phyloP scores from a whole-genome alignment of 2,797 vertebrate genomes.

The Lutjanus argentimaculatus region DNA sequence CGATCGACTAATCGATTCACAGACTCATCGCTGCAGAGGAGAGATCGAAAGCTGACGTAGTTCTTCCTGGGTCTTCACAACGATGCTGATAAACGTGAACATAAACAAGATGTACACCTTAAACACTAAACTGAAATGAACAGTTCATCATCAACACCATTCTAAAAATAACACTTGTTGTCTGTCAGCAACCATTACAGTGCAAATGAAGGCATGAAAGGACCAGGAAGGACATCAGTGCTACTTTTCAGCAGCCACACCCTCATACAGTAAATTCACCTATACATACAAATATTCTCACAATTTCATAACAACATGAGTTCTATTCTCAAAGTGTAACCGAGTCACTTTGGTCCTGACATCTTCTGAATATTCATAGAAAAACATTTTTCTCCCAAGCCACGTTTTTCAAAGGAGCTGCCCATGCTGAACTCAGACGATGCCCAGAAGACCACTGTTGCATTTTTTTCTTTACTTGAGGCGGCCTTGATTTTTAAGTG shows the following conservation, averaged over 20 bases:
- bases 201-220: not conserved
- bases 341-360: conserved; percentile 26
- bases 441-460: conserved; percentile 13
- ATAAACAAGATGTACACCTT: not conserved
- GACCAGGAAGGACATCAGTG: not conserved
- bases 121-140: no score
- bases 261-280: not conserved
- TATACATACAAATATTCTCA: not conserved
- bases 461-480: conserved; percentile 38
- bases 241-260: conserved; percentile 5
- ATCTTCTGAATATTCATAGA: conserved; percentile 49
- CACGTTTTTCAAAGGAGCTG: conserved; percentile 43
- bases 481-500: conserved; percentile 35
- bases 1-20: no score
- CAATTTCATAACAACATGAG: not conserved
- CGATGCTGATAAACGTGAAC: conserved; percentile 5
- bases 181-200: no score
- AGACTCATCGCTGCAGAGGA: no score
- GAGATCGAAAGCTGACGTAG: not conserved
- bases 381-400: conserved; percentile 31
- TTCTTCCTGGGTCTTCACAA: not conserved
- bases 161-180: no score
- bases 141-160: no score
- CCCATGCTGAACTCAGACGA: conserved; percentile 17
- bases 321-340: conserved; percentile 19